Conservation (phyloP, 2,797 vertebrate species). For the Chloroceryle amazona region DNA sequence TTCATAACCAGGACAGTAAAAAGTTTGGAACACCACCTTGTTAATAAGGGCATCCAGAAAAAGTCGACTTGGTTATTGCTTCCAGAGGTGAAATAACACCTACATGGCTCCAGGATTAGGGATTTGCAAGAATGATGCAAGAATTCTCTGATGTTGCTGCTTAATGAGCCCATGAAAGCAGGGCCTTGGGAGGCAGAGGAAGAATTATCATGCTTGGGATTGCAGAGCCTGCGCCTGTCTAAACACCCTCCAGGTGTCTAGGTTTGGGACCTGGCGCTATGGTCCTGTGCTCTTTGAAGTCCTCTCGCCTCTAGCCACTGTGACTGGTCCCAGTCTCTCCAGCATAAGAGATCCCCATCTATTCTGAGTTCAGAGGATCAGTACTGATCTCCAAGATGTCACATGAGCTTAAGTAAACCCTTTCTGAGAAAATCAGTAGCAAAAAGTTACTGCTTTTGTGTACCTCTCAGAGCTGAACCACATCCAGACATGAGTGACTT, state of each 20-base stretch:
- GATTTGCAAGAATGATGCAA: not conserved
- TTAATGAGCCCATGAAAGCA: not conserved
- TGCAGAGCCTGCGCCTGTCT: not conserved
- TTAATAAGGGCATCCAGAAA: not conserved
- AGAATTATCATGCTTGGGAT: not conserved
- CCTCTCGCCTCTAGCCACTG: not conserved
- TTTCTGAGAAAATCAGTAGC: not conserved
- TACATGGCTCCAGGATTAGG: not conserved
- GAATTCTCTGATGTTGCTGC: not conserved
- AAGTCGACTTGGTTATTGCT: not conserved
- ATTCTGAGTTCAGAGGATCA: not conserved
- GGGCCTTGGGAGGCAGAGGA: not conserved
- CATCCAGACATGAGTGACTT: fast-evolving
- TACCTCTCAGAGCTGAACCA: not conserved
- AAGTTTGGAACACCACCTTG: not conserved
- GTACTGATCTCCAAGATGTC: not conserved
- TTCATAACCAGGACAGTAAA: not conserved
- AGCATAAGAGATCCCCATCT: not conserved
- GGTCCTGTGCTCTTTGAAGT: not conserved
- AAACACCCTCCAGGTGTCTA: not conserved
- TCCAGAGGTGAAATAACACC: not conserved
- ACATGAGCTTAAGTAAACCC: not conserved
- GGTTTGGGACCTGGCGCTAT: not conserved
- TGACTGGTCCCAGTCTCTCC: not conserved
- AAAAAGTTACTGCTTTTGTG: not conserved